Percentiles rank a stretch among this genome's conserved stretches.
Conservation (phyloP, 2,888 invertebrate species). For the Cordilura impudica region DNA sequence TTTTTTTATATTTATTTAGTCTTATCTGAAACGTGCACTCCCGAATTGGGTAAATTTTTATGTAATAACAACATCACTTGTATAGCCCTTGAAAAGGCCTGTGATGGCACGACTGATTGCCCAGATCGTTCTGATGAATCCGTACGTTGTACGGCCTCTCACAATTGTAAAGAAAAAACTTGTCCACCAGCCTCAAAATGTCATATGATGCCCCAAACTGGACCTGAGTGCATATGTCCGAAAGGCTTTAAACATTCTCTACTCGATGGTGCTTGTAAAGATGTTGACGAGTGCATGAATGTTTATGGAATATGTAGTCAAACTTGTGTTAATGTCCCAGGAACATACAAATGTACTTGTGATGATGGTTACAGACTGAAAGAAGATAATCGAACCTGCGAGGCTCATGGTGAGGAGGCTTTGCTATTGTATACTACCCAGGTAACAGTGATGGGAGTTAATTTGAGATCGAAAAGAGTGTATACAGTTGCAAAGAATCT, state of each 20-base stretch:
- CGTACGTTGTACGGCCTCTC: slow-evolving; percentile 69
- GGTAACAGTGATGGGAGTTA: slow-evolving; percentile 82
- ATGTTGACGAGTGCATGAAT: slow-evolving; percentile 82
- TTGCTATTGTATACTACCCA: slow-evolving; percentile 84
- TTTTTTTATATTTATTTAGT: background rate
- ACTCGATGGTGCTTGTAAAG: slow-evolving; percentile 73
- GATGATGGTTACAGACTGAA: slow-evolving; percentile 80
- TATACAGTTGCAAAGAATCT: slow-evolving; percentile 78
- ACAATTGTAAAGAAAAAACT: slow-evolving; percentile 68
- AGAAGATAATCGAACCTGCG: slow-evolving; percentile 80
- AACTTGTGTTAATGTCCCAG: slow-evolving; percentile 81
- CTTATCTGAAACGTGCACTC: slow-evolving; percentile 75
- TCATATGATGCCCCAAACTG: slow-evolving; percentile 78
- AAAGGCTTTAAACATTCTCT: slow-evolving; percentile 73
- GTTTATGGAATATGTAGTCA: slow-evolving; percentile 84
- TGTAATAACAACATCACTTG: slow-evolving; percentile 81
- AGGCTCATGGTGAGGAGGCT: slow-evolving; percentile 81
- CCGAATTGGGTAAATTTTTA: slow-evolving; percentile 79
- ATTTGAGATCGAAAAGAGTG: slow-evolving; percentile 79
- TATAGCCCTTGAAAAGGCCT: slow-evolving; percentile 79
- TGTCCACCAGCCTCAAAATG: slow-evolving; percentile 76
- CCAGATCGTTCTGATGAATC: slow-evolving; percentile 83
- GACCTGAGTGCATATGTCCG: slow-evolving; percentile 81
- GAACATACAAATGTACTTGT: slow-evolving; percentile 83
- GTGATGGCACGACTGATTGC: slow-evolving; percentile 81